Conservation (phyloP, 2,113 vertebrate species). For the Fregetta grallaria region DNA sequence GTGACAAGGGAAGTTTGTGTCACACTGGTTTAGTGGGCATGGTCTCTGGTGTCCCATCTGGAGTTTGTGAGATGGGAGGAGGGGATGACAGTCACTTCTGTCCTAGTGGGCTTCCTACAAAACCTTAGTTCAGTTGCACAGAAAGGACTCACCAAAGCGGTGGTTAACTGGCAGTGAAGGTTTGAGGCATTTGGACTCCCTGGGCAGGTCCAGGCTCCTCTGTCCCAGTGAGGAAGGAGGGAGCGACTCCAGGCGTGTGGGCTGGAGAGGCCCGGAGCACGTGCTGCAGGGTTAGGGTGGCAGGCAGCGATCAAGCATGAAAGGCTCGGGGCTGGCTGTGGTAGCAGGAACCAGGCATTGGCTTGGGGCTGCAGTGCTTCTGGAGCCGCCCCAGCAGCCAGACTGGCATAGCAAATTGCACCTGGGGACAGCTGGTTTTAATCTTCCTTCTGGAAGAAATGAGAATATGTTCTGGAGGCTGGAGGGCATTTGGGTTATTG, state of each 20-base stretch:
- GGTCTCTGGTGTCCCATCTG: not conserved
- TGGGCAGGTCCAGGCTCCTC: not conserved
- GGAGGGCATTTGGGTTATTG: not conserved
- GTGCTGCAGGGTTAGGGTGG: not conserved
- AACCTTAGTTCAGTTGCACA: not conserved
- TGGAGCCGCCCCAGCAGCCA: not conserved
- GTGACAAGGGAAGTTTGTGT: slow-evolving; percentile 6
- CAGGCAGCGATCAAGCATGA: not conserved
- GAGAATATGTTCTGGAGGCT: not conserved
- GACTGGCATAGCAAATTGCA: not conserved
- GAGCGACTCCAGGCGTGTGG: not conserved
- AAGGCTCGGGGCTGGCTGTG: not conserved
- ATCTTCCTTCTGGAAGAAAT: not conserved
- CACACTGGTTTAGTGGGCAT: not conserved
- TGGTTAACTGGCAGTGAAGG: not conserved
- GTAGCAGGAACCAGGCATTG: not conserved
- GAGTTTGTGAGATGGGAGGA: not conserved
- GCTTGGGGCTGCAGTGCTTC: not conserved
- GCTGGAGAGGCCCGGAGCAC: not conserved
- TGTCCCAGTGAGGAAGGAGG: not conserved
- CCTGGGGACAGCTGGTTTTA: not conserved
- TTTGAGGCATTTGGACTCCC: not conserved
- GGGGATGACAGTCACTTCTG: not conserved
- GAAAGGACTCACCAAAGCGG: not conserved
- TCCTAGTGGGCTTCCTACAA: not conserved